Evolutionary conservation across 2,888 invertebrate species (phyloP), one percentile per base, ranked within the genome.

Genomic region (Anticlea derivata): DNA sequence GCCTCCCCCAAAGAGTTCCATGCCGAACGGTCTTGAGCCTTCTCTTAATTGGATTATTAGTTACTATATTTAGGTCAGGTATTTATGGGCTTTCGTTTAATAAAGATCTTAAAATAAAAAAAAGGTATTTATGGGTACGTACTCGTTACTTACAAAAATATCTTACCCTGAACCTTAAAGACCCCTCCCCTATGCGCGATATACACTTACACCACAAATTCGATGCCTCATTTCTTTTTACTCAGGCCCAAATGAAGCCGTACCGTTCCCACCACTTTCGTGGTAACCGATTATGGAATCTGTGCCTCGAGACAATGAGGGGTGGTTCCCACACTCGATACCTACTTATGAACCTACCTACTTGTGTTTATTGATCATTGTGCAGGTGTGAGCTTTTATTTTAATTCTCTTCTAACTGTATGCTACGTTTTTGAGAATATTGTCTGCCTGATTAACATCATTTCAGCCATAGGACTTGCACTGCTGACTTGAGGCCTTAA

Each of bases 371-470:
- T 52, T 43, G 46, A 40, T 49, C 53, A 58, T 58, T 60, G 55
- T 58, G 52, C 50, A 48, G 47, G 50, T 58, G 58, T 45, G 52
- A 31, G 43, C 47, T 55, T 52, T 40, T 47, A 34, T 50, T 49
- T 45, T 41, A 55, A 44, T 45, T 52, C 57, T 52, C 60, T 37
- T 43, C 38, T 45, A 50, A 60, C 52, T 40, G 44, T 50, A 49
- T 26, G n/a, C 7, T 33, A 31, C 34, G 38, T 44, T 51, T 49
- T 51, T n/a, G 48, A 56, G 50, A 54, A 55, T 17, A n/a, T 27
- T 27, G 30, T 24, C 26, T 7, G 11, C 29, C 37, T 46, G 24
- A 24, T 24, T 11, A n/a, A n/a, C n/a, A n/a, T n/a, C n/a, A n/a
- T n/a, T n/a, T n/a, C n/a, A n/a, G n/a, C n/a, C n/a, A n/a, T n/a